These are phyloP conservation scores for Limnodromus scolopaceus DNA, from an alignment of 2,797 vertebrate genomes.

Conservation along the genomic window DNA sequence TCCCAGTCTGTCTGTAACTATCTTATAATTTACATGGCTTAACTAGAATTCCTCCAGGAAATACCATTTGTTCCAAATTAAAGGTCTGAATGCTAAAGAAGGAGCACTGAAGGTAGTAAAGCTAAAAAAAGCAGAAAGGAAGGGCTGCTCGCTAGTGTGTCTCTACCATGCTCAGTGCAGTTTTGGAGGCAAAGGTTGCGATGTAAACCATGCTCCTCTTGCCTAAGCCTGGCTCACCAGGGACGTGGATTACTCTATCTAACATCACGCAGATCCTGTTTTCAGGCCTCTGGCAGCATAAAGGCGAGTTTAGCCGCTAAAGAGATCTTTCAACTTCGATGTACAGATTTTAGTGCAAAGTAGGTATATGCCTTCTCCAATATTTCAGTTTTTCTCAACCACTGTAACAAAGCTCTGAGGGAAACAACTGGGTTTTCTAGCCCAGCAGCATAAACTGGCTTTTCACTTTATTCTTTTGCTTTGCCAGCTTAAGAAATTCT, in stretches of 20 bases:
- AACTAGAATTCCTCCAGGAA: slow-evolving; percentile 3
- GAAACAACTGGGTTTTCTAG: not conserved
- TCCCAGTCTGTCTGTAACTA: not conserved
- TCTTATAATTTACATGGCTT: not conserved
- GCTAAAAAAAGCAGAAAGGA: not conserved
- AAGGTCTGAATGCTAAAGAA: not conserved
- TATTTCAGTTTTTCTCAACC: not conserved
- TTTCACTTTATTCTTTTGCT: not conserved
- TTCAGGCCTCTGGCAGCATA: not conserved
- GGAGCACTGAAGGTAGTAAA: not conserved
- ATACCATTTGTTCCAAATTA: not conserved
- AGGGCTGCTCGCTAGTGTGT: fast-evolving
- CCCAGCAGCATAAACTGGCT: not conserved
- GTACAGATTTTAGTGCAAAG: not conserved
- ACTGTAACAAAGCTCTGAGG: not conserved
- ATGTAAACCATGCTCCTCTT: not conserved
- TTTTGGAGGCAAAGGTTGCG: not conserved
- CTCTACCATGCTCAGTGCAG: not conserved
- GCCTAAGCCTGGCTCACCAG: not conserved
- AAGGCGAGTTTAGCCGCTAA: not conserved
- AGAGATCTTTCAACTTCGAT: not conserved
- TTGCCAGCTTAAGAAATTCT: not conserved
- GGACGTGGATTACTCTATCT: not conserved
- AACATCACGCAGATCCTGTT: not conserved
- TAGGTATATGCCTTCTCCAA: not conserved